These are phyloP conservation scores for Cyrtonyx montezumae DNA, from an alignment of 2,113 vertebrate species.

Conservation along the genomic window DNA sequence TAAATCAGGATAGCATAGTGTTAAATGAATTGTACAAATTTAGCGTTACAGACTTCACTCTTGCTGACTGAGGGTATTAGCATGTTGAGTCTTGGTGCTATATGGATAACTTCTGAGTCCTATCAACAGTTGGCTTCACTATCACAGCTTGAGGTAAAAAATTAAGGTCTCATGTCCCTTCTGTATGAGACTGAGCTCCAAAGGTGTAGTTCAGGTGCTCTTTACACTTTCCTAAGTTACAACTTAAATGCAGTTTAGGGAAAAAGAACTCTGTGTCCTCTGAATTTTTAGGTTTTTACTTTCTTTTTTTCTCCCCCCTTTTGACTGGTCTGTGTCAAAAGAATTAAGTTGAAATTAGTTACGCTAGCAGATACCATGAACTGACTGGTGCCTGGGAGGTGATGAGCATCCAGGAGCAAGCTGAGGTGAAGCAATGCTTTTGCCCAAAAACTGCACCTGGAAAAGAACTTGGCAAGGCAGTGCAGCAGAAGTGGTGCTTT, in stretches of 20 bases:
- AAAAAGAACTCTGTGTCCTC: not conserved
- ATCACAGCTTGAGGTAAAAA: not conserved
- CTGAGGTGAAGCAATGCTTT: not conserved
- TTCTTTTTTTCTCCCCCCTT: not conserved
- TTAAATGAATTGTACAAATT: not conserved
- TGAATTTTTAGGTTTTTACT: not conserved
- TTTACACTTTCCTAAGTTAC: not conserved
- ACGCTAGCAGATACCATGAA: not conserved
- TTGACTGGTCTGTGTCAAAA: not conserved
- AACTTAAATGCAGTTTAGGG: not conserved
- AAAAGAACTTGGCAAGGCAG: not conserved
- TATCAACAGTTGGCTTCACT: not conserved
- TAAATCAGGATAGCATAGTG: not conserved
- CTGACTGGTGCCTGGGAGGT: not conserved
- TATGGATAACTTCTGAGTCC: not conserved
- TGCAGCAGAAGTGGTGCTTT: not conserved
- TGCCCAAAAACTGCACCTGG: not conserved
- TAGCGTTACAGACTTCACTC: not conserved
- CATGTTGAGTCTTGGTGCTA: not conserved
- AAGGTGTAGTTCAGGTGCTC: not conserved
- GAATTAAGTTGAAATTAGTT: not conserved
- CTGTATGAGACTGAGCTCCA: fast-evolving
- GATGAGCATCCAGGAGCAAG: not conserved
- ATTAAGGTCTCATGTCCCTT: not conserved
- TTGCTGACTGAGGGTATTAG: not conserved